Percentiles rank a stretch among this genome's conserved stretches.
Evolutionary conservation across 2,113 vertebrate species (phyloP).

Genomic region (Pandion haliaetus): DNA sequence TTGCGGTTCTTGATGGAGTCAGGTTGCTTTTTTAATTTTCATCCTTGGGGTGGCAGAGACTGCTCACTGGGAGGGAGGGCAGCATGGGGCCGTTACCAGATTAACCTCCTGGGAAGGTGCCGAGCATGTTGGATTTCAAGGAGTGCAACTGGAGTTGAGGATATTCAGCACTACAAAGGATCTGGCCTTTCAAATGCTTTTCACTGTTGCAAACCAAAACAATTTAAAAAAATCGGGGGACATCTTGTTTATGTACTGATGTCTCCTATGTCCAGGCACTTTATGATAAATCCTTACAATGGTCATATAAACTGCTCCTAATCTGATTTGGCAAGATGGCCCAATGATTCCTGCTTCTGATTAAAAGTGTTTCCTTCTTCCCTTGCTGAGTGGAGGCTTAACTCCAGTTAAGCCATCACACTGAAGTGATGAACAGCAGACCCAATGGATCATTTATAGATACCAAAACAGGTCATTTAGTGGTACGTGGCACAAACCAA

Average conservation of each 20-base stretch:
- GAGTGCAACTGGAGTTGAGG: not conserved
- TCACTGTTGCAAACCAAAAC: not conserved
- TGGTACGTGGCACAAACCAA: not conserved
- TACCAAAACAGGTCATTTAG: not conserved
- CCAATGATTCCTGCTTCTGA: not conserved
- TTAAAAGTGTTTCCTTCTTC: not conserved
- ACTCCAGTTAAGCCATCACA: not conserved
- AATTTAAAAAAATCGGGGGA: not conserved
- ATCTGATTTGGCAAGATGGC: slow-evolving; percentile 23
- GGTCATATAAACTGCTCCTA: not conserved
- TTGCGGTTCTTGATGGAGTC: not conserved
- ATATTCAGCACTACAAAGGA: not conserved
- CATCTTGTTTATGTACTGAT: not conserved
- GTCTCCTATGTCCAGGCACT: not conserved
- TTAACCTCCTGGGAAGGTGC: not conserved
- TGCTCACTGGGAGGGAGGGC: not conserved
- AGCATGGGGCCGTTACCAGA: not conserved
- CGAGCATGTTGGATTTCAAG: not conserved
- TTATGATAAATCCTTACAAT: not conserved
- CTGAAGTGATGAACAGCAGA: not conserved
- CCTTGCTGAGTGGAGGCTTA: not conserved
- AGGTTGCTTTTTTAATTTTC: slow-evolving; percentile 29
- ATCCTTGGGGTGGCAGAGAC: not conserved
- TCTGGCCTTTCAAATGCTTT: not conserved
- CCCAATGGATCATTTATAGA: not conserved